phyloP scores from a whole-genome alignment of 1,140 invertebrate genomes.

The Drosophila albomicans region DNA sequence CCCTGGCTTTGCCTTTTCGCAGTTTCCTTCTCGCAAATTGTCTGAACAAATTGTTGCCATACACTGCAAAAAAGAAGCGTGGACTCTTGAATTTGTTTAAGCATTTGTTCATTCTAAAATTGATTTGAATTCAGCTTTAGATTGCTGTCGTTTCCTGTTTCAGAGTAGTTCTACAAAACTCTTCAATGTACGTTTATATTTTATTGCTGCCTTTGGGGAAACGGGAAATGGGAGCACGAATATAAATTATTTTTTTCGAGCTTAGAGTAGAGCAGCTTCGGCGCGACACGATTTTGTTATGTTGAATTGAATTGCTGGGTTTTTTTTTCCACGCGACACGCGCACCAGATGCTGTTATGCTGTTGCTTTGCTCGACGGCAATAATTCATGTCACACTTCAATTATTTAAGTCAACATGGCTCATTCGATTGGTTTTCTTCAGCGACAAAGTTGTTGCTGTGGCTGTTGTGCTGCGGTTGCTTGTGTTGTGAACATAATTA shows the following conservation, averaged over 20 bases:
- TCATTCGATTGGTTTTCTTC: slow-evolving; percentile 36
- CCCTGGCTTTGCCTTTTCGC: not conserved
- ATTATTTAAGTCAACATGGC: slow-evolving; percentile 64
- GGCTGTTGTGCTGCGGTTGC: slow-evolving; percentile 10
- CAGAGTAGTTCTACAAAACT: not conserved
- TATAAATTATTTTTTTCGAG: not conserved
- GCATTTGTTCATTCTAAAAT: not conserved
- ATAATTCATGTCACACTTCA: slow-evolving; percentile 65
- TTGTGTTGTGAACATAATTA: slow-evolving; percentile 55
- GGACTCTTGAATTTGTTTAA: not conserved
- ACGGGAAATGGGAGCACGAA: too few relatives aligned
- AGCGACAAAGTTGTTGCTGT: slow-evolving; percentile 3
- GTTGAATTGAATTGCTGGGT: not conserved
- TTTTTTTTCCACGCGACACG: slow-evolving; percentile 5
- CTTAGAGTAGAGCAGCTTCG: slow-evolving; percentile 9
- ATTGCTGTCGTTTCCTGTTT: slow-evolving; percentile 14
- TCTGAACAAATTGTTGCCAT: slow-evolving; percentile 10
- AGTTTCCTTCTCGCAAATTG: not conserved
- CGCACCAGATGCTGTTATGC: slow-evolving; percentile 14
- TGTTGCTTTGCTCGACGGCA: slow-evolving; percentile 9
- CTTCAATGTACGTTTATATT: not conserved
- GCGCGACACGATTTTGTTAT: not conserved
- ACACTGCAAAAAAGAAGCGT: not conserved
- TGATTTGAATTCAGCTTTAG: not conserved
- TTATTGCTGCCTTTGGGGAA: not conserved